Evolutionary conservation across 1,140 invertebrate species (phyloP), one percentile per base, ranked within the genome.

Genomic region (Drosophila navojoa): DNA sequence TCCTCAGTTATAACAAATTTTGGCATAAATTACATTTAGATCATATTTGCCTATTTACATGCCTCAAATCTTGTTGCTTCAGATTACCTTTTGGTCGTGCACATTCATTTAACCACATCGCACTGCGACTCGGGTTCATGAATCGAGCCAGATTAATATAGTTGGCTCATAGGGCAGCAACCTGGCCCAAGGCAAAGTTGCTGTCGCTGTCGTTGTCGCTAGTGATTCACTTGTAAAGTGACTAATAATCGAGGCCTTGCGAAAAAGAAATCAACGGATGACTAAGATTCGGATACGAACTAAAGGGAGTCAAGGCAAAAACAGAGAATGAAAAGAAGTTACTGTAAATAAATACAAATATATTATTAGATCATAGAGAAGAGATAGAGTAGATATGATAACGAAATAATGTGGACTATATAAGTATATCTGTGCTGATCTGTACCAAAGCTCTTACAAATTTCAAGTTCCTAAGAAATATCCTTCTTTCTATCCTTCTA

Each of bases 211-310:
- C 32, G 7, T 9, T 35, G 32, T 38, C 35, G 35, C 64, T 55
- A 61, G 59, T 84, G 81, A 84, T 60, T 84, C 81, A 85, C 61
- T 47, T 60, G 22, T 27, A 49, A 49, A 50, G 69, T 80, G 77
- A 76, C 45, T 80, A 76, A 73, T 27, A 49, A 13, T 49, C 35
- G 25, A 27, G 22, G 50, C 47, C 4, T 9, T 35, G 50, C 40
- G 13, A 13, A 9, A 3, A 38, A 38, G 35, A 38, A 38, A 38
- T 11, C 35, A 35, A 13, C 9, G 25, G 22, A 60, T 85, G 80
- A 85, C 81, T 80, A 73, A 84, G 13, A 11, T 11, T 29, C 25
- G 22, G 53, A 11, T 38, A 38, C 13, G 35, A 38, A 38, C 35
- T 25, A 19, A 19, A 11, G 25, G 6, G 3, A 38, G 35, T 38